Percentiles rank a stretch among this genome's conserved stretches.
Conservation (phyloP, 2,888 invertebrate genomes). For the Drosophila cognata region DNA sequence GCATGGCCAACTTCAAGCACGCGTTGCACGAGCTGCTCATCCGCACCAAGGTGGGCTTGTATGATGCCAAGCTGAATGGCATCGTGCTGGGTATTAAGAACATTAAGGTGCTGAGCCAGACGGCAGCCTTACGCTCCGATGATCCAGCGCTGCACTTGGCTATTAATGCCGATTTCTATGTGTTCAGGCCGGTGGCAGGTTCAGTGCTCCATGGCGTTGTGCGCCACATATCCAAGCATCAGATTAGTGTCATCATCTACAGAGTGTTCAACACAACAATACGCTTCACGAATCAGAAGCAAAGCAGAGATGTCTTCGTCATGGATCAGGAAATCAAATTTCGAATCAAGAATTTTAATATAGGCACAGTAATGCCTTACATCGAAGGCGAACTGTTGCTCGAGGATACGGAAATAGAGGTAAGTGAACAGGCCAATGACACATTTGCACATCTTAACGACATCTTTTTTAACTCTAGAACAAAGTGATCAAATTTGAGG, state of each 20-base stretch:
- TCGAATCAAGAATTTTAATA: slow-evolving; percentile 82
- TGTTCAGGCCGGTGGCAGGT: slow-evolving; percentile 87
- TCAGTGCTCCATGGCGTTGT: slow-evolving; percentile 87
- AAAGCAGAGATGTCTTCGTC: slow-evolving; percentile 76
- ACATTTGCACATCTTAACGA: background rate
- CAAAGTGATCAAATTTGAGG: slow-evolving; percentile 46
- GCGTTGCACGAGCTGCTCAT: slow-evolving; percentile 85
- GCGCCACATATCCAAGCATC: slow-evolving; percentile 86
- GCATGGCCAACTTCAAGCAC: slow-evolving; percentile 85
- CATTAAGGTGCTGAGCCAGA: slow-evolving; percentile 86
- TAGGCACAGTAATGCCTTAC: slow-evolving; percentile 81
- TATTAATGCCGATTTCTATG: slow-evolving; percentile 88
- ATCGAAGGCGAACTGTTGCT: slow-evolving; percentile 83
- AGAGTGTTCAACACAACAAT: slow-evolving; percentile 88
- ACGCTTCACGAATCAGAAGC: slow-evolving; percentile 82
- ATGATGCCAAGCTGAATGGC: slow-evolving; percentile 86
- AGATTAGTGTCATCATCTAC: slow-evolving; percentile 88
- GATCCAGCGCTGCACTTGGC: slow-evolving; percentile 87
- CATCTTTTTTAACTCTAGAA: slow-evolving; percentile 45
- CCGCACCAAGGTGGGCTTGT: slow-evolving; percentile 86
- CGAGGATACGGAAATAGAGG: slow-evolving; percentile 41
- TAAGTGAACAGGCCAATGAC: slow-evolving; percentile 2
- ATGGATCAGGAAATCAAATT: slow-evolving; percentile 84
- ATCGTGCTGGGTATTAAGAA: slow-evolving; percentile 88
- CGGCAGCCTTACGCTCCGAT: slow-evolving; percentile 86